These are phyloP conservation scores for Zoanthus sociatus DNA, from an alignment of 92 coral and sea anemone species.

Conservation along the genomic window DNA sequence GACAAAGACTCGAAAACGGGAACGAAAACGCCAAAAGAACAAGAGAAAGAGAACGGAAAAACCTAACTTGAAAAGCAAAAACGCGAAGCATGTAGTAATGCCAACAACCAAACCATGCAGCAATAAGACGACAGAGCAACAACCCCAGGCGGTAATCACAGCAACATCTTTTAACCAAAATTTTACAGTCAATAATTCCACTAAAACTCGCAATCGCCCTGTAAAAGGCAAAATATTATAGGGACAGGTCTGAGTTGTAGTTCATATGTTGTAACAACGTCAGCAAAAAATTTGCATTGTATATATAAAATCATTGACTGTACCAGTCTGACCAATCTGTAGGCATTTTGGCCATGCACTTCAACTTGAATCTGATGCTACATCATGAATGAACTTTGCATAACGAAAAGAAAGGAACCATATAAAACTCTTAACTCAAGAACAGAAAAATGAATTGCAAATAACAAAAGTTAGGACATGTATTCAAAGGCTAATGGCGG, in stretches of 20 bases:
- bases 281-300: background rate
- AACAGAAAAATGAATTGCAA: no score
- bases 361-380: background rate
- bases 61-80: background rate
- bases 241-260: background rate
- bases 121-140: background rate
- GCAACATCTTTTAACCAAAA: background rate
- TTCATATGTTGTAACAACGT: background rate
- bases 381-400: background rate
- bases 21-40: conserved; percentile 17
- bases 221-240: conserved; percentile 31
- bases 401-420: background rate
- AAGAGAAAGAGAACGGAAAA: conserved; percentile 6
- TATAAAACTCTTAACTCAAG: background rate
- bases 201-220: conserved; percentile 8
- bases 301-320: background rate
- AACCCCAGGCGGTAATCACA: background rate
- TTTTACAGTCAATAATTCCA: background rate
- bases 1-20: background rate
- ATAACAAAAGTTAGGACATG: no score
- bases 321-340: background rate
- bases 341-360: background rate
- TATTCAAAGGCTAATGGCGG: no score
- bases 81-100: background rate
- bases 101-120: conserved; percentile 6